phyloP scores from a whole-genome alignment of 2,113 vertebrate genomes.

The Entelurus aequoreus region DNA sequence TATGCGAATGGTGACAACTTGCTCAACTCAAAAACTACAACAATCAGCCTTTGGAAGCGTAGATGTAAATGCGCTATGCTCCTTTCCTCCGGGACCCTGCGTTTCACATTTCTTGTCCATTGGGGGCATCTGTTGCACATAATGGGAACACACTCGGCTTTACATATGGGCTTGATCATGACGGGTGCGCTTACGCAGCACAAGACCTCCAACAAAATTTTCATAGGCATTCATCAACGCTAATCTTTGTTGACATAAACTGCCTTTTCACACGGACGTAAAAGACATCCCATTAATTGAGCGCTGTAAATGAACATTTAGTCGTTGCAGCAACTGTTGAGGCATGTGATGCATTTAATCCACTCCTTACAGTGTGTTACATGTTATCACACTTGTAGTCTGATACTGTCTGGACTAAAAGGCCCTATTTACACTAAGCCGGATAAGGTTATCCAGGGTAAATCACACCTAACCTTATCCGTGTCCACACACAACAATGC shows the following conservation, averaged over 20 bases:
- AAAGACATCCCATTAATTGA: slow-evolving; percentile 52
- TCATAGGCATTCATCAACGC: slow-evolving; percentile 63
- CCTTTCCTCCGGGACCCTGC: slow-evolving; percentile 12
- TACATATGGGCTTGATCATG: slow-evolving; percentile 66
- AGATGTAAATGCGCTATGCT: slow-evolving; percentile 23
- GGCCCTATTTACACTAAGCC: too few relatives aligned
- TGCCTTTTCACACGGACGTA: slow-evolving; percentile 64
- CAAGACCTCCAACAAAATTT: slow-evolving; percentile 51
- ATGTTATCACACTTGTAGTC: too few relatives aligned
- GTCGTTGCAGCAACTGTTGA: slow-evolving; percentile 31
- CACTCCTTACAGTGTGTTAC: not conserved
- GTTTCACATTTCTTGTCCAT: slow-evolving; percentile 30
- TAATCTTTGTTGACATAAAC: slow-evolving; percentile 67
- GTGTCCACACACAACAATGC: too few relatives aligned
- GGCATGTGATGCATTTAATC: slow-evolving; percentile 26
- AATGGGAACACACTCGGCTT: slow-evolving; percentile 33
- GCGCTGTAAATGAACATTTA: slow-evolving; percentile 52
- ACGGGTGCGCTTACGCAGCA: slow-evolving; percentile 42
- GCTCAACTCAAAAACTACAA: slow-evolving; percentile 29
- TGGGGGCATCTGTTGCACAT: slow-evolving; percentile 56
- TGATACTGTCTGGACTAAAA: too few relatives aligned
- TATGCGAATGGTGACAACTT: slow-evolving; percentile 41
- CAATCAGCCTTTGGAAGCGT: slow-evolving; percentile 3
- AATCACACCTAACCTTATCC: too few relatives aligned
- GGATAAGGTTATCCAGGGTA: too few relatives aligned